Evolutionary conservation across 1,140 invertebrate species (phyloP).

Genomic region (Reticulitermes speratus): DNA sequence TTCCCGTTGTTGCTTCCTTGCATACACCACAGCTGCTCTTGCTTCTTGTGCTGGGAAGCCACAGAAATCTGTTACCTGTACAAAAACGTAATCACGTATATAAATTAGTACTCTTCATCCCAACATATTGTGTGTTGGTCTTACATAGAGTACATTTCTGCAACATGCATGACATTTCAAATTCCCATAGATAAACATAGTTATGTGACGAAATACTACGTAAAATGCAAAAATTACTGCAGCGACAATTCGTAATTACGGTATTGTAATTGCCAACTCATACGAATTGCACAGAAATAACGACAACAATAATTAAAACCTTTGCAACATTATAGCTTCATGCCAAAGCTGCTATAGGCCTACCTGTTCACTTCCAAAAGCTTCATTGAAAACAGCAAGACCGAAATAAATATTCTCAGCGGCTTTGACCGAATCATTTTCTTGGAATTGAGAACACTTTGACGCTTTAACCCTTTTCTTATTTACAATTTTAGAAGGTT

Average conservation of each 20-base stretch:
- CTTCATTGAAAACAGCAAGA: slow-evolving; percentile 49
- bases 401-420: slow-evolving; percentile 55
- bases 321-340: not conserved
- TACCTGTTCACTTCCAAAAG: slow-evolving; percentile 50
- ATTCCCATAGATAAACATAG: not conserved
- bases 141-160: not conserved
- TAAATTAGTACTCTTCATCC: not conserved
- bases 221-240: not conserved
- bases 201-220: not conserved
- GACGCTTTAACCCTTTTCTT: slow-evolving; percentile 77
- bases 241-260: not conserved
- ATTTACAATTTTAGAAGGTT: slow-evolving; percentile 79
- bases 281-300: not conserved
- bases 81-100: not conserved
- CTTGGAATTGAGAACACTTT: slow-evolving; percentile 54
- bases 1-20: slow-evolving; percentile 11
- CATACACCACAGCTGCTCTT: slow-evolving; percentile 21
- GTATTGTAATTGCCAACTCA: not conserved
- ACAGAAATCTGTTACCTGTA: slow-evolving; percentile 27
- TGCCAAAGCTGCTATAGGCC: slow-evolving; percentile 9
- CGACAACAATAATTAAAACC: not conserved
- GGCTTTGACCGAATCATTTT: slow-evolving; percentile 52
- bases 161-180: not conserved
- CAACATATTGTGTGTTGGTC: not conserved
- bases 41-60: slow-evolving; percentile 23